These are phyloP conservation scores for Spodoptera litura DNA, from an alignment of 1,140 invertebrate genomes.

Conservation along the genomic window DNA sequence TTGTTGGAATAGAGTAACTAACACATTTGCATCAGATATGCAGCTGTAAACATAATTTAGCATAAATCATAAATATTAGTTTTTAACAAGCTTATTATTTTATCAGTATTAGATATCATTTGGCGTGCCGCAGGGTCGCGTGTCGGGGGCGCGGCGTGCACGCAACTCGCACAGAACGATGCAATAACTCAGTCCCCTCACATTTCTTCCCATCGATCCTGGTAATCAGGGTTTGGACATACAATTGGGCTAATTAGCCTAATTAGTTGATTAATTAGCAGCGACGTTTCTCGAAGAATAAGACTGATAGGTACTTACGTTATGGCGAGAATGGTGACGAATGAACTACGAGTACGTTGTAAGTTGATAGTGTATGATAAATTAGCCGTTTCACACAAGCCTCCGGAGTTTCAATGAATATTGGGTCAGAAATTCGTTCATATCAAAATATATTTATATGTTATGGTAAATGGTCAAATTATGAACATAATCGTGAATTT, in stretches of 20 bases:
- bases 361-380: no score
- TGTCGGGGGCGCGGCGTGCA: constrained; percentile 55
- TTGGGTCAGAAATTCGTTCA: no score
- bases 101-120: constrained; percentile 45
- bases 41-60: constrained; percentile 20
- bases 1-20: background rate
- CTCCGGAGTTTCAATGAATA: no score
- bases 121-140: constrained; percentile 58
- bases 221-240: constrained; percentile 28
- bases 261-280: background rate
- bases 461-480: no score
- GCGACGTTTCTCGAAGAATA: background rate
- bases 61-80: constrained; percentile 11
- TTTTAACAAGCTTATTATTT: constrained; percentile 47
- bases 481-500: no score
- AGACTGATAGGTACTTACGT: no score
- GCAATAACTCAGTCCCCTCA: constrained; percentile 55
- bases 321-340: no score
- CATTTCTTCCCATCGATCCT: constrained; percentile 50
- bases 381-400: no score
- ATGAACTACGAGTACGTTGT: no score
- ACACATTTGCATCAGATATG: background rate
- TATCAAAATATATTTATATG: no score
- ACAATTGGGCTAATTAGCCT: background rate
- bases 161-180: constrained; percentile 60